Base-by-base conservation (phyloP, 2,888 invertebrate species). In the Ecliptopera silaceata region DNA sequence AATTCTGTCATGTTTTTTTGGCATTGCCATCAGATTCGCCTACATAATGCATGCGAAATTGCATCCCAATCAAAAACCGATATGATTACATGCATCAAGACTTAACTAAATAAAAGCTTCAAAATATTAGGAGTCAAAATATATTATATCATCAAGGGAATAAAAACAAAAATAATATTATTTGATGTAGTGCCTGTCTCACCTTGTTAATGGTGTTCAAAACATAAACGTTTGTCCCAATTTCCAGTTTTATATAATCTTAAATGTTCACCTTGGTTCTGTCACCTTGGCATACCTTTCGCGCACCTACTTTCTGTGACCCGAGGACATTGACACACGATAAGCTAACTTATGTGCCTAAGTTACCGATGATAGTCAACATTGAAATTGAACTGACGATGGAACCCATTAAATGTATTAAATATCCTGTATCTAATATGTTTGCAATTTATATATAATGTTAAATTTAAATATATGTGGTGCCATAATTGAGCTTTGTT, bases 251-350 rank as follows among this genome's bases (percentile, higher is more conserved):
- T 34, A 63, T 59, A 56, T 64, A 56, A 61, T 47, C 49, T 56
- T 45, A 26, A 68, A 66, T 64, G 70, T 73, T 72, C 64, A 71
- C 71, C 68, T 75, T 75, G 72, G 75, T 74, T 72, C 42, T 63
- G 80, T 87, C 79, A 79, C 82, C 80, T 81, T 81, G 78, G 77
- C 82, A 84, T 82, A 80, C 82, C 82, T 82, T 81, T 79, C 74
- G 78, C 75, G 71, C 73, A 74, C 76, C 61, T 56, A 77, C 78
- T 77, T 79, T 74, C 71, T 71, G 68, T 71, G 71, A 72, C 69
- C 70, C 71, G 80, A 77, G 86, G 79, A 84, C 82, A 71, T 76
- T 83, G 86, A 82, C 86, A 75, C 64, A 63, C 71, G 77, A 79
- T 83, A 80, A 81, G 74, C 72, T 70, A 65, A 67, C 70, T 70